Evolutionary conservation across 1,140 invertebrate genomes (phyloP).

Genomic region (Leptoteleia sp.): DNA sequence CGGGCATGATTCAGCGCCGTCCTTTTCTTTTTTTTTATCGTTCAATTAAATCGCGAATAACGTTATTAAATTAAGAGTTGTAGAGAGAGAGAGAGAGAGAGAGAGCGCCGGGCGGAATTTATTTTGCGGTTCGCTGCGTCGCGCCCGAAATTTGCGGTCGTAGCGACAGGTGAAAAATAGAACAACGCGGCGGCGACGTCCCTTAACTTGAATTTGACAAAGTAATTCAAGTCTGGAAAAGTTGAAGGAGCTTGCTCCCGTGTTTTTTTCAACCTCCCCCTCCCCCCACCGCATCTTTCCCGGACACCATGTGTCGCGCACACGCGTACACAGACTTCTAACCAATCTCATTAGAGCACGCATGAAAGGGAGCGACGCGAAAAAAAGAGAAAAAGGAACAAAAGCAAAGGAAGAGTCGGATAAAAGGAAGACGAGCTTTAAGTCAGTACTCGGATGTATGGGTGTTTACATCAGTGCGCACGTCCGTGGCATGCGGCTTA

Average conservation of each 20-base stretch:
- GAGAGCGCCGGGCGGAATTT: conserved; percentile 8
- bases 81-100: neutral
- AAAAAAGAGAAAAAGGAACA: conserved; percentile 43
- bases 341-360: conserved; percentile 56
- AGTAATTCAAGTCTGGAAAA: conserved; percentile 49
- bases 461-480: too few species aligned
- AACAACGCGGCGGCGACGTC: conserved; percentile 18
- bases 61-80: conserved; percentile 50
- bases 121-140: conserved; percentile 1
- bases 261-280: too few species aligned
- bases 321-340: conserved; percentile 43
- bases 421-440: conserved; percentile 36
- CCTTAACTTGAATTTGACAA: conserved; percentile 41
- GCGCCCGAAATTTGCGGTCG: conserved; percentile 21
- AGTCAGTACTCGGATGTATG: too few species aligned
- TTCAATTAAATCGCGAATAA: conserved; percentile 15
- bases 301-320: conserved; percentile 36
- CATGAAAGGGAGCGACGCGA: conserved; percentile 40
- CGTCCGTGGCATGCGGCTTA: too few species aligned
- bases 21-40: conserved; percentile 24
- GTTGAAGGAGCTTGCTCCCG: conserved; percentile 28
- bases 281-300: conserved; percentile 16
- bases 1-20: conserved; percentile 17
- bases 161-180: conserved; percentile 42
- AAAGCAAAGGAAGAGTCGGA: conserved; percentile 15